Conservation (phyloP, 2,888 invertebrate species). For the Sinopyrophorus schimmeli region DNA sequence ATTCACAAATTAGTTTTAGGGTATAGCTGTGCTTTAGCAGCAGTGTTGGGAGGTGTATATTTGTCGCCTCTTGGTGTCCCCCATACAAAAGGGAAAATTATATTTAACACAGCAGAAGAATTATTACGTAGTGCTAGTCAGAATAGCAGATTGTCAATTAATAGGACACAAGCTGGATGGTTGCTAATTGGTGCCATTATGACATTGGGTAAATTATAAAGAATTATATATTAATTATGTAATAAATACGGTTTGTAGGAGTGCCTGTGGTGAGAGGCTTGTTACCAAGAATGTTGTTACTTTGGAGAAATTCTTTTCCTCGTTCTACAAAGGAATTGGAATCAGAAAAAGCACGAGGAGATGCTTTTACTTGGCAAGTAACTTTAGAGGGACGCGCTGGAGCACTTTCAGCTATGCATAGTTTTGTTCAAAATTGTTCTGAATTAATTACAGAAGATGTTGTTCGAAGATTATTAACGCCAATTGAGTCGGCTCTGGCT, state of each 20-base stretch:
- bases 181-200: constrained; percentile 94
- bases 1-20: too few species aligned
- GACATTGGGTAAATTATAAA: constrained; percentile 76
- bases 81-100: constrained; percentile 94
- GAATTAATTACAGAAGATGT: constrained; percentile 92
- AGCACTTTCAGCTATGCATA: constrained; percentile 93
- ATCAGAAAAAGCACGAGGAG: constrained; percentile 93
- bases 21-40: constrained; percentile 91
- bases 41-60: constrained; percentile 88
- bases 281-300: constrained; percentile 86
- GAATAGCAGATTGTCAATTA: constrained; percentile 91
- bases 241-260: constrained; percentile 57
- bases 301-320: constrained; percentile 98
- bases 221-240: constrained; percentile 14
- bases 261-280: constrained; percentile 91
- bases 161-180: constrained; percentile 98
- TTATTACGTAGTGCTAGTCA: constrained; percentile 93
- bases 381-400: constrained; percentile 96
- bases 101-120: constrained; percentile 97
- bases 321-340: constrained; percentile 95
- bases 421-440: constrained; percentile 87
- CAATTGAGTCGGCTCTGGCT: constrained; percentile 93
- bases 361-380: constrained; percentile 99
- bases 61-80: constrained; percentile 93
- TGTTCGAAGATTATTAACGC: constrained; percentile 81